phyloP scores from a whole-genome alignment of 2,113 vertebrate species.

The Natator depressus region DNA sequence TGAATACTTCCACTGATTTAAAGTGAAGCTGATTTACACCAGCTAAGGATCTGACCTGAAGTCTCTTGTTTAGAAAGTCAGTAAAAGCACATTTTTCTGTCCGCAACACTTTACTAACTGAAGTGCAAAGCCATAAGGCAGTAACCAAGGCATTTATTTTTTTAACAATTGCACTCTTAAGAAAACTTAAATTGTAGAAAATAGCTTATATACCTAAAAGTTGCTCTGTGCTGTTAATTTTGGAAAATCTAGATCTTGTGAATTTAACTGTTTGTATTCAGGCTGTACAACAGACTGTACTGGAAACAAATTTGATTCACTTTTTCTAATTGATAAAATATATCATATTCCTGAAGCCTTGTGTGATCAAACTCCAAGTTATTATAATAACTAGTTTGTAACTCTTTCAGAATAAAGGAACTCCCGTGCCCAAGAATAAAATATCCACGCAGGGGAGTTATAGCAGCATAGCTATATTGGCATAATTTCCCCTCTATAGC shows the following conservation, averaged over 20 bases:
- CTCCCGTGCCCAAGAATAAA: constrained; percentile 13
- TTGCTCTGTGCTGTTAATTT: constrained; percentile 11
- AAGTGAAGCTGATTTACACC: constrained; percentile 32
- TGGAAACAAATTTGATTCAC: neutral
- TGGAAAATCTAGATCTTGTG: neutral
- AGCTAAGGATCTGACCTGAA: constrained; percentile 11
- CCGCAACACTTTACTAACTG: constrained; percentile 6
- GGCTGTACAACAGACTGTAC: neutral
- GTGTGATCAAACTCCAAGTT: neutral
- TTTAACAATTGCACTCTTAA: constrained; percentile 13
- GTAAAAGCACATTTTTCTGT: constrained; percentile 43
- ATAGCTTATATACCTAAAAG: constrained; percentile 30
- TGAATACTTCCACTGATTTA: neutral
- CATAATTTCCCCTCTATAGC: constrained; percentile 26
- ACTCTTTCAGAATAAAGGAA: constrained; percentile 20
- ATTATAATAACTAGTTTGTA: neutral
- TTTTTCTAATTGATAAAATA: neutral
- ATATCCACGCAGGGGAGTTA: constrained; percentile 66
- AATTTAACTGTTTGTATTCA: constrained; percentile 23
- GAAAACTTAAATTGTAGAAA: constrained; percentile 29
- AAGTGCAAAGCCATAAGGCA: constrained; percentile 30
- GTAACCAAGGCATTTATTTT: neutral
- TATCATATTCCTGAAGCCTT: neutral
- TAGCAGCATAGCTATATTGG: constrained; percentile 39
- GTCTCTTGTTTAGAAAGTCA: constrained; percentile 39